Evolutionary conservation across 2,113 vertebrate genomes (phyloP).

Genomic region (Lasiurus borealis): DNA sequence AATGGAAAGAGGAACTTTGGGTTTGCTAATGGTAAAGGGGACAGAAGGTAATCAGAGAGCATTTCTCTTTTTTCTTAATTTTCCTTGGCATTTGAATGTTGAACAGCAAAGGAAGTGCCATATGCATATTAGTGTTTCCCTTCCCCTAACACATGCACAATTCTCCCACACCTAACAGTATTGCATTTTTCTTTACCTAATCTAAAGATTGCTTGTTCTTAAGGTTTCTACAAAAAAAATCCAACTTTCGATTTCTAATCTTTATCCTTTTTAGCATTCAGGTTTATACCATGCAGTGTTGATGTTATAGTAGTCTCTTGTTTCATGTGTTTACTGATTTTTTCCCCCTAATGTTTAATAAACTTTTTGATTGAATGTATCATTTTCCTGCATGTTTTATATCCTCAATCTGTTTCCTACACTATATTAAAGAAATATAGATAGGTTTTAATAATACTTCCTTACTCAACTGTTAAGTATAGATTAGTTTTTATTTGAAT

Average conservation of each 20-base stretch:
- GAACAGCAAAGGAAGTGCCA: background rate
- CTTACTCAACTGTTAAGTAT: slow-evolving; percentile 43
- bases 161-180: background rate
- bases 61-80: background rate
- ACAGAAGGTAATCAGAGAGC: background rate
- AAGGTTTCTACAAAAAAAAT: slow-evolving; percentile 17
- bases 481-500: slow-evolving; percentile 21
- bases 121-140: background rate
- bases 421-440: background rate
- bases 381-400: slow-evolving; percentile 47
- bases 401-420: background rate
- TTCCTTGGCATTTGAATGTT: slow-evolving; percentile 16
- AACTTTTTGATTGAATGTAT: background rate
- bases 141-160: background rate
- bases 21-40: background rate
- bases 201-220: slow-evolving; percentile 1
- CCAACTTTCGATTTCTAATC: background rate
- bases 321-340: background rate
- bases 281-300: background rate
- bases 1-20: background rate
- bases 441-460: background rate
- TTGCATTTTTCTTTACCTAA: background rate
- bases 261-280: slow-evolving; percentile 31
- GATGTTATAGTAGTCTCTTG: background rate
- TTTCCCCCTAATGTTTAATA: background rate